These are phyloP conservation scores for Gnathonemus longibarbis DNA, from an alignment of 2,113 vertebrate genomes.

Conservation along the genomic window DNA sequence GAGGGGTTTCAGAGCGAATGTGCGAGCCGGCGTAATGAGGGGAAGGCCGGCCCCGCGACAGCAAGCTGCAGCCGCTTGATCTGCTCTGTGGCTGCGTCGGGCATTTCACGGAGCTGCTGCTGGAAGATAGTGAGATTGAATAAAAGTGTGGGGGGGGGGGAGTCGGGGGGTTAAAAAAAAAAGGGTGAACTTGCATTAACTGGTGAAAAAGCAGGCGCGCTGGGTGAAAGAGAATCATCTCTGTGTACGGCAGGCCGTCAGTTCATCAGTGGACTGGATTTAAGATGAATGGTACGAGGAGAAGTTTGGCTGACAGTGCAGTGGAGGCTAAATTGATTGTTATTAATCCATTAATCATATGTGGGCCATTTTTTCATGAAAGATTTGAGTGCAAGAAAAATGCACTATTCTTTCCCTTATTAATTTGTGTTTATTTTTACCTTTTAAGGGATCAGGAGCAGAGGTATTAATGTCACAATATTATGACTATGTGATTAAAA, in stretches of 20 bases:
- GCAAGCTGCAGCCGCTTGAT: conserved; percentile 42
- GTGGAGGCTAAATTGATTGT: not conserved
- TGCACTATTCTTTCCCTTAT: conserved; percentile 1
- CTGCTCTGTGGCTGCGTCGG: conserved; percentile 44
- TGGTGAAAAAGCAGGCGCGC: conserved; percentile 49
- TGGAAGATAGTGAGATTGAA: conserved; percentile 60
- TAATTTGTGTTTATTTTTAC: not conserved
- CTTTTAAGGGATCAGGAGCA: not conserved
- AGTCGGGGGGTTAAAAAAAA: conserved; percentile 23
- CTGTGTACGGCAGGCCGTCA: conserved; percentile 21
- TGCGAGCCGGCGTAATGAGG: conserved; percentile 33
- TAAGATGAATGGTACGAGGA: conserved; percentile 11
- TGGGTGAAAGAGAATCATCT: conserved; percentile 25
- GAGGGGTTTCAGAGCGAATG: conserved; percentile 21
- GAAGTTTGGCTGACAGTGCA: conserved; percentile 19
- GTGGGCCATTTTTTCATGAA: not conserved
- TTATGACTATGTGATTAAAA: not conserved
- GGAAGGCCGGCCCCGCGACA: conserved; percentile 45
- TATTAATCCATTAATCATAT: conserved; percentile 21
- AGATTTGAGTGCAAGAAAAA: not conserved
- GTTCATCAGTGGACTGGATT: conserved; percentile 17
- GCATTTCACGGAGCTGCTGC: conserved; percentile 59
- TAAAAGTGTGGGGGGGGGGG: conserved; percentile 33
- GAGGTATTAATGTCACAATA: not conserved
- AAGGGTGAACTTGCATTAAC: conserved; percentile 56